A percentile compares a stretch with the other conserved stretches of the same genome.
Evolutionary conservation across 2,888 invertebrate species (phyloP).

Genomic region (Eupelmus urozonus): DNA sequence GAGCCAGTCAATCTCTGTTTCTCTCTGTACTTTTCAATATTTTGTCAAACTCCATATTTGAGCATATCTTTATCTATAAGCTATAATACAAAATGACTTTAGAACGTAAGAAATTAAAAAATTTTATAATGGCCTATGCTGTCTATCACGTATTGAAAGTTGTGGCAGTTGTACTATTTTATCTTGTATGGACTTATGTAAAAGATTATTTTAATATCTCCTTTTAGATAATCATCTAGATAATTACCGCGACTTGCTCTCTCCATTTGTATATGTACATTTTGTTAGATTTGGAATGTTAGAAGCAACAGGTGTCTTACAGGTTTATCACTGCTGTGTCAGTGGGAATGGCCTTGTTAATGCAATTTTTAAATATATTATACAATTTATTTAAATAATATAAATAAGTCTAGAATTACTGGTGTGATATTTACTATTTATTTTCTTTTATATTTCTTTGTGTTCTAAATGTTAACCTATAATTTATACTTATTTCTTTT

Average conservation of each 20-base stretch:
- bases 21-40: slow-evolving; percentile 42
- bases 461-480: slow-evolving; percentile 42
- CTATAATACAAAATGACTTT: slow-evolving; percentile 35
- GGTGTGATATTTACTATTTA: slow-evolving; percentile 4
- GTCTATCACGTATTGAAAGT: slow-evolving; percentile 57
- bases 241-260: slow-evolving; percentile 30
- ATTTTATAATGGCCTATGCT: slow-evolving; percentile 47
- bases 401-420: slow-evolving; percentile 36
- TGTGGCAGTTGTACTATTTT: slow-evolving; percentile 50
- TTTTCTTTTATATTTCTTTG: slow-evolving; percentile 1
- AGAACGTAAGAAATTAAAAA: slow-evolving; percentile 47
- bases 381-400: slow-evolving; percentile 52
- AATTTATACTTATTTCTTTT: slow-evolving; percentile 3
- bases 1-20: background rate
- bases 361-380: slow-evolving; percentile 51
- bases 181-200: slow-evolving; percentile 36
- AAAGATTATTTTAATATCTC: slow-evolving; percentile 51
- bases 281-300: slow-evolving; percentile 41
- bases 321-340: slow-evolving; percentile 31
- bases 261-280: slow-evolving; percentile 37
- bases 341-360: slow-evolving; percentile 47
- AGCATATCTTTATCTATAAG: slow-evolving; percentile 37
- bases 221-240: slow-evolving; percentile 51
- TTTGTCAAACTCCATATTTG: slow-evolving; percentile 42
- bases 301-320: slow-evolving; percentile 56